Evolutionary conservation across 2,113 vertebrate species (phyloP).

Genomic region (Rana temporaria): DNA sequence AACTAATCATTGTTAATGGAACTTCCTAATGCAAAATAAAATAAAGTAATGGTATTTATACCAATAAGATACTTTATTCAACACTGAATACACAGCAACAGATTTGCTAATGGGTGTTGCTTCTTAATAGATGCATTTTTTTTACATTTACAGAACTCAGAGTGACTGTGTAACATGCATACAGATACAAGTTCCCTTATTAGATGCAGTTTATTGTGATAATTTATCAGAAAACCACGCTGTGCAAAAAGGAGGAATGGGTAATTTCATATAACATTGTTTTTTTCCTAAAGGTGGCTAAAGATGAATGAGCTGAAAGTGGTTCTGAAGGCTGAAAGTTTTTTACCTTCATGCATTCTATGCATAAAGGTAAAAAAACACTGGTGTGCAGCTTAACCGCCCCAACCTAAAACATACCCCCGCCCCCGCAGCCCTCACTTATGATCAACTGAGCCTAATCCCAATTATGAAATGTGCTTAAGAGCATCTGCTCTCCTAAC

Average conservation of each 20-base stretch:
- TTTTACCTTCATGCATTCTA: too few relatives aligned
- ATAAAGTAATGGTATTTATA: background rate
- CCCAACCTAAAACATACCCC: too few relatives aligned
- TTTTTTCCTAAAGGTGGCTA: background rate
- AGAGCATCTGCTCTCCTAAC: too few relatives aligned
- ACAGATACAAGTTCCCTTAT: background rate
- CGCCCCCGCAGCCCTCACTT: too few relatives aligned
- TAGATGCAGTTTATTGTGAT: background rate
- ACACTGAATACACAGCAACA: constrained; percentile 9
- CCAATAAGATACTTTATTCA: constrained; percentile 29
- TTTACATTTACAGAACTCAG: background rate
- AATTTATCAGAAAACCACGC: background rate
- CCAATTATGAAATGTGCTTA: too few relatives aligned
- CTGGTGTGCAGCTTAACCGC: too few relatives aligned
- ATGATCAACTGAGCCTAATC: too few relatives aligned
- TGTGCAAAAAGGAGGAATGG: background rate
- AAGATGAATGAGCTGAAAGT: too few relatives aligned
- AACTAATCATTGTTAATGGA: constrained; percentile 61
- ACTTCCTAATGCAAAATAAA: constrained; percentile 52
- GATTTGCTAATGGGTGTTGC: constrained; percentile 19
- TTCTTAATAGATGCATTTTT: constrained; percentile 14
- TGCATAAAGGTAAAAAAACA: too few relatives aligned
- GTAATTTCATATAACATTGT: background rate
- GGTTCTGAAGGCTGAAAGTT: too few relatives aligned
- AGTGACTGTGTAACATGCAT: background rate